Percentiles rank a stretch among this genome's conserved stretches.
These are phyloP conservation scores for Aegithalos caudatus DNA, from an alignment of 2,113 vertebrate genomes.

Conservation along the genomic window DNA sequence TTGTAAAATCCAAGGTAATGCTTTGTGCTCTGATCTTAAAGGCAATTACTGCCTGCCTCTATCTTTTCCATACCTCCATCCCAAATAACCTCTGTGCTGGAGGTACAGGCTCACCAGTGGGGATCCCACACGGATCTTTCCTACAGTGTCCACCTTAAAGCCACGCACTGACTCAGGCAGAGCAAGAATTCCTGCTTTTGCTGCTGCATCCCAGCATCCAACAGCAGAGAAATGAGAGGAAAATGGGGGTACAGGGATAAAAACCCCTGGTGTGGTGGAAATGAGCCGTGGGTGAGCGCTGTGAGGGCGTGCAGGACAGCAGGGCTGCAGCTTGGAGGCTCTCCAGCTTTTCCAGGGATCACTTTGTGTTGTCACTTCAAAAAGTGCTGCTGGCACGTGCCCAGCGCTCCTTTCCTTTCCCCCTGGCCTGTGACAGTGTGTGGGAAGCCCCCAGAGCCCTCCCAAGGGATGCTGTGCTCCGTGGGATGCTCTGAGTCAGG, in stretches of 20 bases:
- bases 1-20: constrained; percentile 99
- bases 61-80: constrained; percentile 86
- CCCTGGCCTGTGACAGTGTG: rapidly evolving
- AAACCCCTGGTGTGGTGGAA: rapidly evolving
- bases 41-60: constrained; percentile 97
- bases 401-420: rapidly evolving
- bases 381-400: background rate
- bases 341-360: background rate
- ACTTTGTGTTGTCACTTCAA: background rate
- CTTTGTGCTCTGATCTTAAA: constrained; percentile 99
- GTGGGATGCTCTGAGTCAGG: rapidly evolving
- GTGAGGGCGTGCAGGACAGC: background rate
- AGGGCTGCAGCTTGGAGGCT: background rate
- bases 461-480: background rate
- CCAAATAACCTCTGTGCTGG: constrained; percentile 83
- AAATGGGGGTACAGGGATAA: rapidly evolving
- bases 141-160: background rate
- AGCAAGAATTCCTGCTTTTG: background rate
- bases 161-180: background rate
- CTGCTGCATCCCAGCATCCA: background rate
- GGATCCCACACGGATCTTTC: background rate
- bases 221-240: rapidly evolving
- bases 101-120: background rate
- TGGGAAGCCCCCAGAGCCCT: background rate
- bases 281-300: rapidly evolving